Evolutionary conservation across 2,797 vertebrate genomes (phyloP), one percentile per base, ranked within the genome.

Genomic region (Tiaroga cobitis): DNA sequence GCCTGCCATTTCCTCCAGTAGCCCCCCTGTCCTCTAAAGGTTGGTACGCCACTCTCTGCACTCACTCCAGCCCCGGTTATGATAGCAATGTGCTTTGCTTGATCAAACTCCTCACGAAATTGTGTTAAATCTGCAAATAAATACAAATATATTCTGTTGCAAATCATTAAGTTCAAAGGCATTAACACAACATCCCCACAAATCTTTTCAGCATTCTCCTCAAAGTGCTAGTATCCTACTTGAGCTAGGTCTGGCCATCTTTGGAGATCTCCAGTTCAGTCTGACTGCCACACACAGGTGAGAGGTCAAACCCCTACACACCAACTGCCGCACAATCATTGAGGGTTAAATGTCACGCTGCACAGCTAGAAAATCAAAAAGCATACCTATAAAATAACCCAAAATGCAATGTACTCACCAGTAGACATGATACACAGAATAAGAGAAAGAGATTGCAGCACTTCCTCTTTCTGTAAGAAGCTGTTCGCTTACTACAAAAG

Each of bases 1-100:
- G 97, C 95, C 90, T 97, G 94, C 98, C 98, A 99, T 91, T 95
- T 97, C 16, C 98, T 97, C 98, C 98, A 99, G 87, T 95, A 97
- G 10, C 98, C 97, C n/a, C 97, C 97, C 0, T 95, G 93, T 83
- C 98, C 98, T 92, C 97, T 94, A 93, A 99, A 99, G 16, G 98
- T 99, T 0, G 98, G 98, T 1, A 99, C 96, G 0, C 98, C 98
- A 0, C 98, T 99, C 93, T 99, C 98, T 0, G 97, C 98, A 3
- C 98, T 99, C 51, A 98, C 96, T 0, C 98, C 98, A 0, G 98
- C 97, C 24, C 98, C 98, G 0, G 98, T 99, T 88, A 99, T 90
- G 82, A 99, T 91, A 80, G 93, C 96, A 0, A 99, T 94, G n/a
- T 96, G 96, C 89, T 96, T 96, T 0, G 98, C 95, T 81, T 96